Evolutionary conservation across 2,113 vertebrate genomes (phyloP).

Genomic region (Phyllostomus hastatus): DNA sequence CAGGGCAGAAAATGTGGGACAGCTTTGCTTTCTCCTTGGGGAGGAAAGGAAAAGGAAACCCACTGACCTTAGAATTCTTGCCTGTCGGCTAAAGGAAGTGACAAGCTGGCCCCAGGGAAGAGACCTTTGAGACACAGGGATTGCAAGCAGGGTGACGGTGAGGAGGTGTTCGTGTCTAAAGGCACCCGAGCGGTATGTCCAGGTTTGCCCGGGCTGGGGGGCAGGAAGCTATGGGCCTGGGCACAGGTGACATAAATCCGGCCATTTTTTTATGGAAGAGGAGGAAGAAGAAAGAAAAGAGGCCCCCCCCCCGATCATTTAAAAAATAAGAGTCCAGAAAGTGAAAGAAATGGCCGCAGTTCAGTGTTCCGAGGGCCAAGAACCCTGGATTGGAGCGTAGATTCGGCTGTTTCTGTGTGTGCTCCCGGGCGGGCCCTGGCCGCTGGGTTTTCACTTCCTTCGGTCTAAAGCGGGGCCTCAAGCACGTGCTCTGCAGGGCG

Average conservation of each 20-base stretch:
- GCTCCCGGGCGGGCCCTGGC: not conserved
- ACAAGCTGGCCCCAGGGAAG: not conserved
- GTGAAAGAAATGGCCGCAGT: not conserved
- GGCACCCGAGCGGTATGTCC: not conserved
- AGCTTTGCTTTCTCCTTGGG: not conserved
- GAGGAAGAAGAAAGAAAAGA: not conserved
- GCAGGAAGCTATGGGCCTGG: not conserved
- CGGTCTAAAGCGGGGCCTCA: not conserved
- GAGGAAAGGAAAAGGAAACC: not conserved
- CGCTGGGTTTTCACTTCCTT: not conserved
- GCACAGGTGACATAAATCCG: not conserved
- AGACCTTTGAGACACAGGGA: not conserved
- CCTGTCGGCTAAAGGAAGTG: not conserved
- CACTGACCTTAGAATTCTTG: not conserved
- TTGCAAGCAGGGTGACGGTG: not conserved
- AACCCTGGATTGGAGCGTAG: no score
- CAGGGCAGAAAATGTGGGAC: not conserved
- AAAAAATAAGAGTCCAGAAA: not conserved
- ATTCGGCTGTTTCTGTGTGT: accelerated
- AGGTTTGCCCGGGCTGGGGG: not conserved
- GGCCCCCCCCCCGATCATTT: not conserved
- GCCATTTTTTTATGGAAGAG: not conserved
- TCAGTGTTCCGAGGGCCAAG: no score
- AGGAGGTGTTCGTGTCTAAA: not conserved
- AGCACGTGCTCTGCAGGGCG: not conserved